Percentiles rank a stretch among this genome's conserved stretches.
Conservation (phyloP, 2,797 vertebrate species). For the Danio kyathit region DNA sequence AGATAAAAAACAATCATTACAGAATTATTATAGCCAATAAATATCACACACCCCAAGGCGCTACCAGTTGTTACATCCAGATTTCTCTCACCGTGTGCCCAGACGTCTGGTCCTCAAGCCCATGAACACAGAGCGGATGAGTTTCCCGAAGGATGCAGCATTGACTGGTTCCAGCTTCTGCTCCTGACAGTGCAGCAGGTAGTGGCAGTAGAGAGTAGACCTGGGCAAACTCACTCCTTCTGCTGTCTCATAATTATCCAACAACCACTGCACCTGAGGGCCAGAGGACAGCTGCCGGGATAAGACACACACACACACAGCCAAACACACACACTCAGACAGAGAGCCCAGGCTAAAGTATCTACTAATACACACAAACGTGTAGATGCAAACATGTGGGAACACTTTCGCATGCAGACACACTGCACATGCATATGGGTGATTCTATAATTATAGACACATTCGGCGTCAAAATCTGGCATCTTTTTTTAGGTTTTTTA, state of each 20-base stretch:
- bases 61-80: no score
- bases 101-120: slow-evolving; percentile 91
- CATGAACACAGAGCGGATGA: slow-evolving; percentile 95
- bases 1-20: no score
- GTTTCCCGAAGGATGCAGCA: slow-evolving; percentile 93
- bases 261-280: slow-evolving; percentile 93
- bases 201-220: slow-evolving; percentile 96
- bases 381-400: slow-evolving; percentile 11
- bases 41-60: no score
- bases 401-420: slow-evolving; percentile 35
- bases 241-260: slow-evolving; percentile 96
- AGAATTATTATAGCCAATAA: no score
- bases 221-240: slow-evolving; percentile 95
- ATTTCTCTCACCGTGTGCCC: slow-evolving; percentile 86
- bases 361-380: slow-evolving; percentile 14
- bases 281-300: slow-evolving; percentile 72
- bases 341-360: slow-evolving; percentile 50
- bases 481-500: no score
- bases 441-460: neutral
- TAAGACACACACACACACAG: slow-evolving; percentile 73
- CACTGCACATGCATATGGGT: slow-evolving; percentile 37
- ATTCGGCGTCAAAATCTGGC: no score
- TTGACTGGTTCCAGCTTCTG: slow-evolving; percentile 96
- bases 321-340: slow-evolving; percentile 56
- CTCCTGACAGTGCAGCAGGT: slow-evolving; percentile 95